Base-by-base conservation (phyloP, 2,888 invertebrate species). In the Chydorus sphaericus region DNA sequence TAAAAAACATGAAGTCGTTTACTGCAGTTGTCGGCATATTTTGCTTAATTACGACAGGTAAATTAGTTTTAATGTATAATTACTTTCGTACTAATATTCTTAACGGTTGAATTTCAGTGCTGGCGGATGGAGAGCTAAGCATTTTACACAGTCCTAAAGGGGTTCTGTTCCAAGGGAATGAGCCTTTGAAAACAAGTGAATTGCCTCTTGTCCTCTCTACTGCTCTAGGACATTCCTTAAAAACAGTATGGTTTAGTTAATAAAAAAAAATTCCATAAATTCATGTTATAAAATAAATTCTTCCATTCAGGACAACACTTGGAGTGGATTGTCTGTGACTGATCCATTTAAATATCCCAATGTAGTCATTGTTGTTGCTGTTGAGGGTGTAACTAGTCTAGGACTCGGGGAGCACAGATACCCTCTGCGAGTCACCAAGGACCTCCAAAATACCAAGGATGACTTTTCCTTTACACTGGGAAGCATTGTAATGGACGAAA, bases 261-360 rank as follows among this genome's bases (percentile, higher is more conserved):
- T n/a, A 33, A 23, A 29, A 44, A 18, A 20, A 16, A 20, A 18
- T 44, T n/a, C 3, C 18, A 4, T 4, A 4, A 3, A 44, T n/a
- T n/a, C 11, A 31, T 33, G 26, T 20, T 23, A 33, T 20, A 16
- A n/a, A 31, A 23, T 49, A 8, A n/a, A 26, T 37, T 55, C 54
- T 20, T 55, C 4, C 58, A 64, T 66, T 44, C 65, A 80, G 76
- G 77, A 76, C 63, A 75, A 78, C 14, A 73, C 77, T 61, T 87
- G 86, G 85, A 71, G 74, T 62, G 85, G 83, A 14, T 67, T 88
- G 61, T 74, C 71, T 56, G 75, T 87, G 38, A 70, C 68, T 5
- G 77, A 84, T 70, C 85, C 85, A 1, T 87, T 88, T 63, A 71
- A 76, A 58, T 75, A 82, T 50, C 81, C 86, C n/a, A 80, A 83